Percentiles rank a stretch among this genome's conserved stretches.
phyloP scores from a whole-genome alignment of 2,888 invertebrate species.

The Pseudanteris insignis region DNA sequence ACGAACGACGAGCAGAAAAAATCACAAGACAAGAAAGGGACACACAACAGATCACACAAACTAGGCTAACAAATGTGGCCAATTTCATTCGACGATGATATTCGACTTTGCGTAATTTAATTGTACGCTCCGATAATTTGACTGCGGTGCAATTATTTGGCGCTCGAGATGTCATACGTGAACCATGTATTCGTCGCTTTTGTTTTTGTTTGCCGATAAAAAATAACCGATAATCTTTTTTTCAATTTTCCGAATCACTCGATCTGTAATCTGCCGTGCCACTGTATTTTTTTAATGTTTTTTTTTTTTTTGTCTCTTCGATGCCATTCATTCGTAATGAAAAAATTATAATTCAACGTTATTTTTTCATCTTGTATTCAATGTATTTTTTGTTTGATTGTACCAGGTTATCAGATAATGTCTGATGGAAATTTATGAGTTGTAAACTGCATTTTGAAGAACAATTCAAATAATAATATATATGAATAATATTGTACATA shows the following conservation, averaged over 20 bases:
- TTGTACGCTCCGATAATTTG: constrained; percentile 1
- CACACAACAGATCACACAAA: neutral
- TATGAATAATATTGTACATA: constrained; percentile 36
- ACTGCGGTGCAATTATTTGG: constrained; percentile 2
- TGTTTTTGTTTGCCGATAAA: neutral
- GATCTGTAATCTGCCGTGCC: no score
- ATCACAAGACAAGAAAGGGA: constrained; percentile 11
- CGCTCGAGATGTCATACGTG: no score
- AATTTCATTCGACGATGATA: constrained; percentile 5
- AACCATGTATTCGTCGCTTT: neutral
- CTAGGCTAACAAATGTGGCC: neutral
- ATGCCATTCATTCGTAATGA: neutral
- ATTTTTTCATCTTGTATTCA: no score
- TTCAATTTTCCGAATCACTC: no score
- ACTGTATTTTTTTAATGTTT: no score
- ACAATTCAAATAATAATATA: constrained; percentile 41
- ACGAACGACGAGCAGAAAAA: constrained; percentile 5
- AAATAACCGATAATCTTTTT: no score
- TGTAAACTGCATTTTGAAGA: constrained; percentile 37
- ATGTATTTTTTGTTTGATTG: constrained; percentile 27
- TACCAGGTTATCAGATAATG: constrained; percentile 31
- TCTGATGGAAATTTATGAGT: constrained; percentile 35
- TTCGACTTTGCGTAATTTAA: constrained; percentile 14
- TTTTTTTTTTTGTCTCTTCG: no score
- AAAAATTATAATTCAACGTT: no score